Evolutionary conservation across 2,113 vertebrate genomes (phyloP), one percentile per base, ranked within the genome.

Genomic region (Ivindomyrus marchei): DNA sequence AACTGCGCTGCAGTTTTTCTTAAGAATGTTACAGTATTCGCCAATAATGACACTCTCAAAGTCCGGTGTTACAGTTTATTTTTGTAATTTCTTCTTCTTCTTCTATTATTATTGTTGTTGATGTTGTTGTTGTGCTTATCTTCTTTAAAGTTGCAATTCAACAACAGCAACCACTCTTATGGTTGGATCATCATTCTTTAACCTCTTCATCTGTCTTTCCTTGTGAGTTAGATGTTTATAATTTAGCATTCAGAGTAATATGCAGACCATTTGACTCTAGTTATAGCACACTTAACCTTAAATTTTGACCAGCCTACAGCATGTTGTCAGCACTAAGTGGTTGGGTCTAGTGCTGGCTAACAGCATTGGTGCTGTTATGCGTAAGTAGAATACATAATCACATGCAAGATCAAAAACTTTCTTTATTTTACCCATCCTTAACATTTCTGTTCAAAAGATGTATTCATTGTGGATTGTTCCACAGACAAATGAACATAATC

Each of bases 381-480:
- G 24, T 10, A 62, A n/a, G 62, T 11, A 27, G 62, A 4, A 31
- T 70, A 31, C 1, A 70, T 42, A 42, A 77, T 39, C 74, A 19
- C 70, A 42, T 17, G 13, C 74, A 77, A 39, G 74, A 77, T 19
- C 74, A 85, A n/a, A 66, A 27, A 11, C 9, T 10, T 21, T 49
- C 19, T 87, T 50, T 62, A 47, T 87, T 50, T 53, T 24, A 36
- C 17, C 5, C 56, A n/a, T 24, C 47, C 31, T 46, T 46, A 17
- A 36, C 85, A 27, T 70, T 87, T 87, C 42, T 87, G 45, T 31
- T 66, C 39, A 90, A 56, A 88, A 47, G 36, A 70, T 31, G n/a
- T 17, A 7, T 47, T 39, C 13, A 46, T 21, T 93, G 88, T 93
- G 89, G 86, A 91, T 91, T 58, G 80, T 90, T 86, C 90, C 91